phyloP scores from a whole-genome alignment of 2,113 vertebrate species.

The Apodemus speciosus region DNA sequence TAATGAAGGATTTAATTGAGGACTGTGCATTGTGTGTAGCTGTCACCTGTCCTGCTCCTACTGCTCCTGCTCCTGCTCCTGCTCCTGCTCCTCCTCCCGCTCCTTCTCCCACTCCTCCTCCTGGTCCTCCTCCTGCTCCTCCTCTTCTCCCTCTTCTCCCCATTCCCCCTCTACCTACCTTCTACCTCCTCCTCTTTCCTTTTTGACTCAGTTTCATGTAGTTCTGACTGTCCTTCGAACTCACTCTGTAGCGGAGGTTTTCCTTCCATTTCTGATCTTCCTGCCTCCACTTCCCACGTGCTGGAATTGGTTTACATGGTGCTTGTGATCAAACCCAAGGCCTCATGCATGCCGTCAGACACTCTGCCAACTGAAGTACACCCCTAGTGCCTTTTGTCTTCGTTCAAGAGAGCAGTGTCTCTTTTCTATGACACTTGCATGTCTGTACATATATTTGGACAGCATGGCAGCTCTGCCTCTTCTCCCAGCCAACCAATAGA shows the following conservation, averaged over 20 bases:
- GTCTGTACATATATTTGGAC: background rate
- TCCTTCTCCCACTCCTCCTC: too few species aligned
- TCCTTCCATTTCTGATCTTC: background rate
- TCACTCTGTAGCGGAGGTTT: background rate
- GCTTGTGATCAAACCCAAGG: background rate
- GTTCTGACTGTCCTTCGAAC: background rate
- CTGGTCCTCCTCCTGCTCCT: background rate
- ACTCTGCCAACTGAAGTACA: background rate
- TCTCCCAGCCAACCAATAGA: background rate
- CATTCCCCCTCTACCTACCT: background rate
- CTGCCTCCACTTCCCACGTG: background rate
- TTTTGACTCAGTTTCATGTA: background rate
- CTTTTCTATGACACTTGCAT: rapidly evolving
- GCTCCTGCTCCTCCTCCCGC: rapidly evolving
- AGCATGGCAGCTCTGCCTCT: background rate
- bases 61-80: too few species aligned
- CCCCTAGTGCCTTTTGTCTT: background rate
- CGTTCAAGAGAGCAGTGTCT: background rate
- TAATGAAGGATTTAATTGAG: background rate
- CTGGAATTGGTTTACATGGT: background rate
- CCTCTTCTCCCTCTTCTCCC: background rate
- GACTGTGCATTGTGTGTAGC: rapidly evolving
- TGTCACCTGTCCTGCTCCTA: background rate
- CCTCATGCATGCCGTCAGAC: background rate
- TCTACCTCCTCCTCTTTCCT: background rate